These are phyloP conservation scores for Trachymyrmex cornetzi DNA, from an alignment of 1,140 invertebrate genomes.

Conservation along the genomic window DNA sequence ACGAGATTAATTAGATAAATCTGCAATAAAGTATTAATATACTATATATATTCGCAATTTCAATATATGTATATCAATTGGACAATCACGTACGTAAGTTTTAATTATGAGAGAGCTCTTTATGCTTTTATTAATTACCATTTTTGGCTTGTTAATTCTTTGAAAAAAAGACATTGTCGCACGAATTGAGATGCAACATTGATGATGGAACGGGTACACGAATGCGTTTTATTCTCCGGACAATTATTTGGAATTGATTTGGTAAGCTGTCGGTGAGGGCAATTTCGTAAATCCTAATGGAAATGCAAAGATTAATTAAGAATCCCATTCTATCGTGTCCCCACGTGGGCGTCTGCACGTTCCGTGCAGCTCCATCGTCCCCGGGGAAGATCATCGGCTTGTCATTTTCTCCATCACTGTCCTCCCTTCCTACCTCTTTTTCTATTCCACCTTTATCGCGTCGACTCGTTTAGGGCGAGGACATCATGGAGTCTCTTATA, in stretches of 20 bases:
- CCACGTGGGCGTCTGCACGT: slow-evolving; percentile 74
- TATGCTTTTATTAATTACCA: neutral
- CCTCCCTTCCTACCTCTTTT: slow-evolving; percentile 11
- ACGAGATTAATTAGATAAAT: neutral
- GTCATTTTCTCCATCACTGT: slow-evolving; percentile 69
- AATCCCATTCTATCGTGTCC: slow-evolving; percentile 78
- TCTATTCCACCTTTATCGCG: slow-evolving; percentile 26
- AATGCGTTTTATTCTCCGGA: slow-evolving; percentile 65
- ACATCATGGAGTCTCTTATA: slow-evolving; percentile 61
- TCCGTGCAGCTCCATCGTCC: slow-evolving; percentile 63
- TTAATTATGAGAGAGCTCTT: neutral
- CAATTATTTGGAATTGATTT: slow-evolving; percentile 76
- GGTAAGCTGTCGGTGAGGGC: slow-evolving; percentile 65
- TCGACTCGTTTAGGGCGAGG: slow-evolving; percentile 65
- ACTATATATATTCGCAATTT: neutral
- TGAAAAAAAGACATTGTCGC: neutral
- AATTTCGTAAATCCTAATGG: slow-evolving; percentile 83
- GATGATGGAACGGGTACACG: slow-evolving; percentile 48
- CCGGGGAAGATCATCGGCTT: slow-evolving; percentile 78
- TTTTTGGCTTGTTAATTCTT: neutral
- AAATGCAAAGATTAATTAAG: slow-evolving; percentile 85
- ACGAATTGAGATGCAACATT: slow-evolving; percentile 30
- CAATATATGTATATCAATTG: neutral
- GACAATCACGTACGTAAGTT: neutral
- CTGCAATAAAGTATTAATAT: neutral